Base-by-base conservation (phyloP, 2,888 invertebrate genomes). In the Scelioninae gen. 2 region DNA sequence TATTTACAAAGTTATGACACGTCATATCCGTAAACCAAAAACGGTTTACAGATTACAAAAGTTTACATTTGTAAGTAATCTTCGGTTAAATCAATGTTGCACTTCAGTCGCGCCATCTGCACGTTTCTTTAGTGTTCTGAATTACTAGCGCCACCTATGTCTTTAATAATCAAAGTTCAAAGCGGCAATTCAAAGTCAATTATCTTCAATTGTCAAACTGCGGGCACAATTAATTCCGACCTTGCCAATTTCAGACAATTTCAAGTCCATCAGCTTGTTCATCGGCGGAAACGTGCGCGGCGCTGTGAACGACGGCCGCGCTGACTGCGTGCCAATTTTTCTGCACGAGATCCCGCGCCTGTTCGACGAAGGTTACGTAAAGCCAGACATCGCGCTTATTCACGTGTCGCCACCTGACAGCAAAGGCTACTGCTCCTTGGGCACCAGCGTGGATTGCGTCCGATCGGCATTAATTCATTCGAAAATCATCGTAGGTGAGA, bases 391-490 rank as follows among this genome's bases (percentile, higher is more conserved):
- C 1, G 89, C 87, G 1, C 77, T 89, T 11, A 86, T 89, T 10
- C 87, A 88, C 71, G 86, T 90, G 0, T 88, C 88, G 7, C 89
- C 89, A 0, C 91, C 91, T 1, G 91, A 91, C 77, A 82, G 87
- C 25, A 90, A 90, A 76, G 91, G 91, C 2, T 91, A 88, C 81
- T 91, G 91, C 80, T 89, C 89, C 25, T 82, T 91, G 28, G 91
- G 91, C 6, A 89, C 90, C 3, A 90, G 89, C 79, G 89, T 90
- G 0, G 91, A 91, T 79, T 88, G 89, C 77, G 87, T 90, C 0
- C 82, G 90, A 55, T 89, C 90, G n/a, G 91, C 90, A 1, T 79
- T 90, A 6, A 86, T 88, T 50, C 86, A 89, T 77, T 87, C 90
- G 10, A 90, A 90, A 83, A 85, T 88, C 58, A 89, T 91, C 58